Base-by-base conservation (phyloP, 2,888 invertebrate species). In the Euproctis similis region DNA sequence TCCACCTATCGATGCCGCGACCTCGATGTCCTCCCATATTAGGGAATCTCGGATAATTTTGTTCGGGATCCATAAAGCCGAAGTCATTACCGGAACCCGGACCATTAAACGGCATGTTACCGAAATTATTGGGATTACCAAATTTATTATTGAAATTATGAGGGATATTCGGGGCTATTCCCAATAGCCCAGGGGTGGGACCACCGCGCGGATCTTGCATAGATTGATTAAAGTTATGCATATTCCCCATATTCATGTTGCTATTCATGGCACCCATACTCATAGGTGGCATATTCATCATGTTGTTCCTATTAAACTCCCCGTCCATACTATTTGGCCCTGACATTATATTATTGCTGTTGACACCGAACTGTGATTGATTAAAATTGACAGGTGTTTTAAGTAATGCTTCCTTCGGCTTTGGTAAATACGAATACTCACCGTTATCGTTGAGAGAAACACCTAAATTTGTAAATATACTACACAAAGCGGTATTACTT, bases 401-500 rank as follows among this genome's bases (percentile, higher is more conserved):
- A 14, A 84, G 56, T 49, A 82, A 64, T 13, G 71, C 72, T 53
- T 82, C 84, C 50, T 85, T 85, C 11, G 77, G 82, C 57, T 81
- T 77, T 20, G 80, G 76, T 43, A 82, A 56, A 59, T 80, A 75
- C 4, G 73, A 69, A 54, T 86, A 86, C 49, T 87, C 85, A 3
- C 87, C 89, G 45, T 84, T 87, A 42, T 88, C 88, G 44, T 82
- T 84, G 20, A 89, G 74, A 28, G 81, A 75, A 31, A 89, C 80
- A 9, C 89, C 89, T 39, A 91, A 71, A 63, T 88, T 89, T 2
- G 86, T 78, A 37, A 91, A 82, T 49, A 91, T 88, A 48, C 81
- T 87, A 46, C 87, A 82, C 31, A 90, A 60, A 27, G 86, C 64
- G 27, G 70, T 60, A 57, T 87, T 88, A 39, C 57, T 80, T 41